Conservation (phyloP, 2,113 vertebrate genomes). For the Pelecanus crispus region DNA sequence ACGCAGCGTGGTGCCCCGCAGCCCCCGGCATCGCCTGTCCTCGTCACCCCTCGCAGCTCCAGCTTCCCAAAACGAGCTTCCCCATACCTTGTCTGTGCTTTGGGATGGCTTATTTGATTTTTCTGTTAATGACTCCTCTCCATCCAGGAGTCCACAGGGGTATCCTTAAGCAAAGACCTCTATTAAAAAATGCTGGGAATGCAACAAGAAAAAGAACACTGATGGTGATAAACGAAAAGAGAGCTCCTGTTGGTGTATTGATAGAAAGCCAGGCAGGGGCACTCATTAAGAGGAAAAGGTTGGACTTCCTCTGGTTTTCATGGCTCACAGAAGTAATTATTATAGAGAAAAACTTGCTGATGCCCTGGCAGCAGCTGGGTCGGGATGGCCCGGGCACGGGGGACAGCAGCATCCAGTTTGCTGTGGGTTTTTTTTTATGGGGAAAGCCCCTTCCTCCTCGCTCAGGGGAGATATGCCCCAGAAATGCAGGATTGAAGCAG, state of each 20-base stretch:
- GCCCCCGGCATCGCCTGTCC: rapidly evolving
- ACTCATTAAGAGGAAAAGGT: not conserved
- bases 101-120: not conserved
- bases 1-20: not conserved
- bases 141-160: rapidly evolving
- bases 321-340: not conserved
- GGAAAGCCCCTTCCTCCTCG: not conserved
- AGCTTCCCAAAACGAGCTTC: not conserved
- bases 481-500: not conserved
- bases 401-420: not conserved
- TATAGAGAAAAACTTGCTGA: not conserved
- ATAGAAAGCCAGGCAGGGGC: not conserved
- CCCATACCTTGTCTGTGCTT: not conserved
- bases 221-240: not conserved
- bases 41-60: not conserved
- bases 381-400: not conserved
- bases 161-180: not conserved
- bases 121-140: not conserved
- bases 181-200: not conserved
- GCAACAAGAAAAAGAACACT: not conserved
- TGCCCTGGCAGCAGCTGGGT: not conserved
- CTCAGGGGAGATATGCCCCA: not conserved
- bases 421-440: not conserved
- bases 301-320: not conserved
- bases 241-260: not conserved